Evolutionary conservation across 2,888 invertebrate genomes (phyloP), one percentile per base, ranked within the genome.

Genomic region (Calliopum simillimum): DNA sequence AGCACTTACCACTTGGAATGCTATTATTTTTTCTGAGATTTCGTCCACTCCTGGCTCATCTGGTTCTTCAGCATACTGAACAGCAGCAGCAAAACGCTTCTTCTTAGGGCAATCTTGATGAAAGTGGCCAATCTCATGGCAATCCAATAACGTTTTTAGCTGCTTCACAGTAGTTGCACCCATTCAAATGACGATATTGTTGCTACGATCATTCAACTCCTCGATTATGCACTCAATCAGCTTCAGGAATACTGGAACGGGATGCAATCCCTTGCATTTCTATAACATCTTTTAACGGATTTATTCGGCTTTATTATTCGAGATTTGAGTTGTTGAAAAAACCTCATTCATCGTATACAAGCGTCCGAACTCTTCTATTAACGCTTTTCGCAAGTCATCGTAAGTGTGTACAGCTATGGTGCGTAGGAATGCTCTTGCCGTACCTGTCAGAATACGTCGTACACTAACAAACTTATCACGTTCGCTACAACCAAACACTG

Each of bases 191-290:
- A 44, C 47, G 14, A 47, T 55, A 68, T 77, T 73, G 73, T 68
- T 62, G 21, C 47, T 64, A 19, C 47, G 51, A 47, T 70, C 61
- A 16, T 70, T 51, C 5, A 73, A 23, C 4, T 65, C 72, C 3
- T 70, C 68, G 6, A 70, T 65, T 11, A 74, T 68, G 14, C 49
- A 53, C 4, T 72, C 53, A 1, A 70, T 72, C 74, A 0, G 63
- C 33, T 16, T 74, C 72, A 4, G 67, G 59, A 16, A 69, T 56
- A 12, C 58, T 56, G 6, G 67, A 58, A 4, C 55, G 62, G 12
- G 59, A 47, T 1, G 71, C 71, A 25, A 72, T 69, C 21, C 64
- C 71, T 47, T 61, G 65, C 72, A 72, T 72, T 25, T 69, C 72
- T 8, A 72, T 62, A 0, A 71, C 47, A 44, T 4, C 65, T 25